Conservation (phyloP, 2,888 invertebrate genomes). For the Pachydiplax longipennis region DNA sequence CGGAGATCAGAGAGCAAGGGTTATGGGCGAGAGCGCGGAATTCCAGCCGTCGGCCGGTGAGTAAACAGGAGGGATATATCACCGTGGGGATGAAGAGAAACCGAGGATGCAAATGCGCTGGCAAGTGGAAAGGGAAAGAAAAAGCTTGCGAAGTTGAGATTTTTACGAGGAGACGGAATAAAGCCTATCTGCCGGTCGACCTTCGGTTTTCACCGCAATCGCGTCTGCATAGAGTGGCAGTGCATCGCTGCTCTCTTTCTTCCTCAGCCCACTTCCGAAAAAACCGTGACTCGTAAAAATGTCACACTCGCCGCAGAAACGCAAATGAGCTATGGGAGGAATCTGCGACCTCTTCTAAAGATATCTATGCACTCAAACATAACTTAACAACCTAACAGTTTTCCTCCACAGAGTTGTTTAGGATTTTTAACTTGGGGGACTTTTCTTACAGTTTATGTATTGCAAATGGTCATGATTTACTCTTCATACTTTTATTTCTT, state of each 20-base stretch:
- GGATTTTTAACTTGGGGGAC: no score
- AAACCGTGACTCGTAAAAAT: neutral
- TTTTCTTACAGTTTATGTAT: no score
- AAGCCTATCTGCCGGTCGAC: neutral
- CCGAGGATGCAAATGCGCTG: neutral
- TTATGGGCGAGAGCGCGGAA: neutral
- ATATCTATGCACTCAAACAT: neutral
- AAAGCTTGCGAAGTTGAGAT: neutral
- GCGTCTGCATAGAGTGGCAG: no score
- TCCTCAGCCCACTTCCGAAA: neutral
- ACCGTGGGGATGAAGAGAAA: neutral
- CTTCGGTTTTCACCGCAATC: neutral
- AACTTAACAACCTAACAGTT: no score
- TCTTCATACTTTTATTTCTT: no score
- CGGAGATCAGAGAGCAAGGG: neutral
- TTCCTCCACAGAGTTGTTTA: no score
- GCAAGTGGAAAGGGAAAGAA: neutral
- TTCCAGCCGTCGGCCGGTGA: neutral
- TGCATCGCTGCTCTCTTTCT: neutral
- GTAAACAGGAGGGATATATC: slow-evolving; percentile 1
- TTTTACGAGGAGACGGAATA: neutral
- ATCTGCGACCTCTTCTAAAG: neutral
- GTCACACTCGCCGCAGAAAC: neutral
- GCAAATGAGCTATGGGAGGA: neutral
- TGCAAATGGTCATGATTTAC: no score